Evolutionary conservation across 2,888 invertebrate genomes (phyloP).

Genomic region (Ophonus ardosiacus): DNA sequence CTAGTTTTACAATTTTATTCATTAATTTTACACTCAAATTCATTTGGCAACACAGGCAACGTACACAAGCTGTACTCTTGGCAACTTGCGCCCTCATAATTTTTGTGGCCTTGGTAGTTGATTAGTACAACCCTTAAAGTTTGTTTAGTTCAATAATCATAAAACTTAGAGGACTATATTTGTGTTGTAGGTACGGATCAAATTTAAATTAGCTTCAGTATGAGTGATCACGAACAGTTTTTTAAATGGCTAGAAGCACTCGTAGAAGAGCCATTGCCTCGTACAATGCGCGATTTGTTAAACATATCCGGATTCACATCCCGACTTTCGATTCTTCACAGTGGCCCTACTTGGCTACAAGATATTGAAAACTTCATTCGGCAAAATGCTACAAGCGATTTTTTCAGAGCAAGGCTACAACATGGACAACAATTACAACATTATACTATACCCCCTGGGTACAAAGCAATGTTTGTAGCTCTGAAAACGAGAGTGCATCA

Average conservation of each 20-base stretch:
- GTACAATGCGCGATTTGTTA: not conserved
- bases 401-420: not conserved
- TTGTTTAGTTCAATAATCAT: too few species aligned
- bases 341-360: not conserved
- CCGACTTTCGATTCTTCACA: not conserved
- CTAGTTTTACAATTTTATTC: too few species aligned
- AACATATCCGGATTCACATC: constrained; percentile 1
- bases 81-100: too few species aligned
- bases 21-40: too few species aligned
- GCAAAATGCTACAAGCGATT: constrained; percentile 4
- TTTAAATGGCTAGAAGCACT: not conserved
- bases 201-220: not conserved
- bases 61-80: too few species aligned
- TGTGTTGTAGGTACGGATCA: too few species aligned
- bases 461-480: constrained; percentile 17
- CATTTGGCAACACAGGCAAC: too few species aligned
- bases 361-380: constrained; percentile 22
- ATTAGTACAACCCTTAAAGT: too few species aligned
- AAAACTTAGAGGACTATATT: too few species aligned
- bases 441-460: not conserved
- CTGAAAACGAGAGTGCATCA: not conserved
- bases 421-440: constrained; percentile 1
- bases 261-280: not conserved
- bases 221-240: not conserved
- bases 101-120: too few species aligned